Percentiles rank a stretch among this genome's conserved stretches.
phyloP scores from a whole-genome alignment of 64 coral and sea anemone genomes.

The Orbicella faveolata region DNA sequence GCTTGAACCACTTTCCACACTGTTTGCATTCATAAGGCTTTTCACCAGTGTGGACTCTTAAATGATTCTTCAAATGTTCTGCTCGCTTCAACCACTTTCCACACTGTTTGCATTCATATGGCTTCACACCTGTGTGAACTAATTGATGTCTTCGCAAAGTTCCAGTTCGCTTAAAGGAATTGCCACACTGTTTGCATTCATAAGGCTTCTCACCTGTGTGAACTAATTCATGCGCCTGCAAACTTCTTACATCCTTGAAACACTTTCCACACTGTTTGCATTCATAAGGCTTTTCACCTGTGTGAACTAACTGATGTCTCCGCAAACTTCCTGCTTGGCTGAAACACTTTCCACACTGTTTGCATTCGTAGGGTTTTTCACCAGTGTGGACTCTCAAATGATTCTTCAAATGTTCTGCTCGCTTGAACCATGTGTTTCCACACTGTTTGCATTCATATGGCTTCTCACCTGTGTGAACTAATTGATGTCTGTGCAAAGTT shows the following conservation, averaged over 20 bases:
- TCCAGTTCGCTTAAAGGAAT: neutral
- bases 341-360: neutral
- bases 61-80: too few species aligned
- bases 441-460: neutral
- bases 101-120: too few species aligned
- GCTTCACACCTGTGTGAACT: too few species aligned
- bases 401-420: neutral
- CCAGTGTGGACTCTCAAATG: neutral
- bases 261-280: neutral
- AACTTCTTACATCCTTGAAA: neutral
- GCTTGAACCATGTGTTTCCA: neutral
- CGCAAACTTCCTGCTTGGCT: neutral
- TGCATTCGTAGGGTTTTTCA: neutral
- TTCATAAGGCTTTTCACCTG: neutral
- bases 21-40: too few species aligned
- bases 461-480: neutral
- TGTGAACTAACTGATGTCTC: neutral
- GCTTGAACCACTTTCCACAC: neutral
- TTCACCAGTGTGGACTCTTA: too few species aligned
- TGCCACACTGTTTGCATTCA: neutral
- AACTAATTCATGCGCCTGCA: neutral
- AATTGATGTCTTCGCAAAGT: too few species aligned
- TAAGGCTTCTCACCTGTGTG: neutral
- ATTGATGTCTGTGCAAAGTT: neutral
- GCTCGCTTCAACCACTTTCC: too few species aligned